A percentile compares a stretch with the other conserved stretches of the same genome.
Evolutionary conservation across 2,113 vertebrate genomes (phyloP).

Genomic region (Platysternon megacephalum): DNA sequence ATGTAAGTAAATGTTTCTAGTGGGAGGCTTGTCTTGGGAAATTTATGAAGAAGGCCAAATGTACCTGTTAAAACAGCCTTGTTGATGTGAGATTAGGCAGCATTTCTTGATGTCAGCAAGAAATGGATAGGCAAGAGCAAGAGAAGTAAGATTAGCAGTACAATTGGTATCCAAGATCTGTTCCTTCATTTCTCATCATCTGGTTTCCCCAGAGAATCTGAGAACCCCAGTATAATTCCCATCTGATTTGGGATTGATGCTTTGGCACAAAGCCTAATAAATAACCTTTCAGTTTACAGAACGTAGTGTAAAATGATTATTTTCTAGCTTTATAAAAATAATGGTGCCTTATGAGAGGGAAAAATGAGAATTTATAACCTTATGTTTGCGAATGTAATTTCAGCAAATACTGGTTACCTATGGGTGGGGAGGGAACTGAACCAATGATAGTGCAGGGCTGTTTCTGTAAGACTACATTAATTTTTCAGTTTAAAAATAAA

Average conservation of each 20-base stretch:
- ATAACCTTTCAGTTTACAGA: not conserved
- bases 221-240: not conserved
- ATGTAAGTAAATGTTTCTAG: not conserved
- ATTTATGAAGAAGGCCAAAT: not conserved
- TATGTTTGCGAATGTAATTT: not conserved
- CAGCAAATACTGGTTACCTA: not conserved
- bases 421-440: not conserved
- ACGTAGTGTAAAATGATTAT: not conserved
- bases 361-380: not conserved
- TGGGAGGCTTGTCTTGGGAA: not conserved
- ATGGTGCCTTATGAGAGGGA: not conserved
- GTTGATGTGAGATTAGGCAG: not conserved
- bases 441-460: not conserved
- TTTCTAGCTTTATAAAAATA: not conserved
- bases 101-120: not conserved
- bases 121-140: not conserved
- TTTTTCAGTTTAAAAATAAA: conserved; percentile 29
- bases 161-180: not conserved
- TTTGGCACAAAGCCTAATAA: not conserved
- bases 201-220: not conserved
- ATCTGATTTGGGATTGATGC: not conserved
- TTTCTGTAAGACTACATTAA: not conserved
- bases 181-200: not conserved
- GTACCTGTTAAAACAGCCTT: not conserved
- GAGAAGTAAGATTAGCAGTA: not conserved